Evolutionary conservation across 1,140 invertebrate genomes (phyloP).

Genomic region (Diorhabda sublineata): DNA sequence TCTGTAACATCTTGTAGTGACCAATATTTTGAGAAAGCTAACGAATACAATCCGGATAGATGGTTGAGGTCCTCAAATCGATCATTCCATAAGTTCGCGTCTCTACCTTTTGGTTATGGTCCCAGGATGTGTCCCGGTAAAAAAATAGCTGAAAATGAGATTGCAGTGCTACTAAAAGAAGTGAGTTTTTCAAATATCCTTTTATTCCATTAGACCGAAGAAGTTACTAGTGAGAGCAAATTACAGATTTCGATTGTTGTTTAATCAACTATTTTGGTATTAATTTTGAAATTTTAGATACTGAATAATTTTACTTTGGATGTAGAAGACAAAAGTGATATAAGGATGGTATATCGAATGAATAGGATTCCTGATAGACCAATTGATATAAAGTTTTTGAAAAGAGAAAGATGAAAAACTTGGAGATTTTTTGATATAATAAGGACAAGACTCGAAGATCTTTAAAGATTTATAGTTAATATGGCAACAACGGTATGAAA

Average conservation of each 20-base stretch:
- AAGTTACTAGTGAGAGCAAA: constrained; percentile 1
- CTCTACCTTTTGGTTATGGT: constrained; percentile 76
- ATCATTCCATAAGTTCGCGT: constrained; percentile 61
- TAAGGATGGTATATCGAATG: constrained; percentile 43
- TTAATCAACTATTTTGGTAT: neutral
- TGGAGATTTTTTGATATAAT: no score
- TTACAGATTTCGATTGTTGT: neutral
- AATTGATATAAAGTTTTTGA: constrained; percentile 37
- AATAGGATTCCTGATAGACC: constrained; percentile 38
- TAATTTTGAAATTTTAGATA: constrained; percentile 27
- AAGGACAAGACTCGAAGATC: no score
- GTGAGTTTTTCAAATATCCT: constrained; percentile 34
- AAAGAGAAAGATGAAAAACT: neutral
- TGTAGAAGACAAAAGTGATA: constrained; percentile 13
- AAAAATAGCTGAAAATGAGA: constrained; percentile 72
- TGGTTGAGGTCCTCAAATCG: constrained; percentile 47
- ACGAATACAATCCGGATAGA: constrained; percentile 50
- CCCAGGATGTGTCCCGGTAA: constrained; percentile 75
- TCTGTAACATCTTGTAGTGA: constrained; percentile 44
- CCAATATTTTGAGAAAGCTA: constrained; percentile 48
- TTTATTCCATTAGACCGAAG: no score
- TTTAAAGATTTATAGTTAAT: no score
- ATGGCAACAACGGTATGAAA: no score
- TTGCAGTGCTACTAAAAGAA: constrained; percentile 60
- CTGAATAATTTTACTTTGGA: constrained; percentile 27